These are phyloP conservation scores for Staurois parvus DNA, from an alignment of 2,797 vertebrate genomes.

Conservation along the genomic window DNA sequence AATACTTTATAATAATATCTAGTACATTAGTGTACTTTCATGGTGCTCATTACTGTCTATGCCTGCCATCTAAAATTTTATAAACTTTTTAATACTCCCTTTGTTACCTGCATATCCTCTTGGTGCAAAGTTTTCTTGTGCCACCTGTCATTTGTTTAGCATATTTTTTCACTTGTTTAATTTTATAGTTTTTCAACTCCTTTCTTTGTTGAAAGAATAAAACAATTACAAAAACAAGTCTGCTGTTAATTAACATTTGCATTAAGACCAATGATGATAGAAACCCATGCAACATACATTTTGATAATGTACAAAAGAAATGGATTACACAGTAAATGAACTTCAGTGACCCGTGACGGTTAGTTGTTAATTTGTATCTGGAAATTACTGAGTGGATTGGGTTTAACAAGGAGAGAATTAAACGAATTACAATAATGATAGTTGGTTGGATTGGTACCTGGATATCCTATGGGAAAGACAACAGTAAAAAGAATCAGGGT, in stretches of 20 bases:
- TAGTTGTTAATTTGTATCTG: conserved; percentile 58
- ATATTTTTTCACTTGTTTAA: too few relatives aligned
- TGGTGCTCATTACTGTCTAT: too few relatives aligned
- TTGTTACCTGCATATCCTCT: too few relatives aligned
- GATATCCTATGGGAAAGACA: conserved; percentile 72
- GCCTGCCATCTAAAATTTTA: too few relatives aligned
- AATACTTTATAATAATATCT: too few relatives aligned
- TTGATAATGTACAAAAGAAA: not conserved
- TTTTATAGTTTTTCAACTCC: not conserved
- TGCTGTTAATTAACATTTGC: conserved; percentile 54
- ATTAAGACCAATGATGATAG: conserved; percentile 5
- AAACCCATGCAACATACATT: conserved; percentile 43
- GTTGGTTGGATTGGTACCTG: conserved; percentile 72
- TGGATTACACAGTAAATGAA: conserved; percentile 27
- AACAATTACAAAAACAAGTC: not conserved
- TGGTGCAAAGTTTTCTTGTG: too few relatives aligned
- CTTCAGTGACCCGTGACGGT: conserved; percentile 23
- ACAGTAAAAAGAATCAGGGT: conserved; percentile 63
- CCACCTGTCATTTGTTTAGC: too few relatives aligned
- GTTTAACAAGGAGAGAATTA: conserved; percentile 60
- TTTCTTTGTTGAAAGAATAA: too few relatives aligned
- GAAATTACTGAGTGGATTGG: conserved; percentile 59
- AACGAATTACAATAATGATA: conserved; percentile 65
- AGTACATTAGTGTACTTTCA: too few relatives aligned
- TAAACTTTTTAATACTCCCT: too few relatives aligned